Base-by-base conservation (phyloP, 23 tunicate genomes). In the Styela plicata region DNA sequence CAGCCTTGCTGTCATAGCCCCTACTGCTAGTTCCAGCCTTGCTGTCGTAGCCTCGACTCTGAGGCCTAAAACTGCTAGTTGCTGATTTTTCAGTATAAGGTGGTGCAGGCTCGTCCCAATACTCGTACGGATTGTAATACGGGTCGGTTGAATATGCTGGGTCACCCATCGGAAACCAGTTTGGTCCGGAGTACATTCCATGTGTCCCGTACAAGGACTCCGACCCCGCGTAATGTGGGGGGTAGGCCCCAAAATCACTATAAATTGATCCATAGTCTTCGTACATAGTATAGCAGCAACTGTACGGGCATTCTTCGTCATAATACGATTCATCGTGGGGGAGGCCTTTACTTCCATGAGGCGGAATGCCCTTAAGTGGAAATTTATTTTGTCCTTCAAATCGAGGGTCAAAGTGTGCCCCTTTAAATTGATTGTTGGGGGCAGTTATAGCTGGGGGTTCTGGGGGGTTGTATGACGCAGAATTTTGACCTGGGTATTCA, bases 111-210 rank as follows among this genome's bases (percentile, higher is more conserved):
- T 76, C 81, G 64, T 44, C 53, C 81, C 81, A 76, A 19, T 22
- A 53, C 31, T 76, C 66, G 64, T 76, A 76, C 64, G 81, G 64
- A 44, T 53, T 44, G 31, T 76, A 44, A 44, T 76, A 53, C 25
- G 64, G 64, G 64, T 76, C 64, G 2, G 27, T 1, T 23, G 81
- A 76, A 76, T 76, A 76, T 22, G 81, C 3, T 22, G 81, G 64
- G 27, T 76, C 81, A 21, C 81, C 81, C 81, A 76, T 22, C 0
- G 81, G 81, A 26, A 76, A 52, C 81, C 81, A 76, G 66, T 76
- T 76, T 21, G 81, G 64, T 1, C 81, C 81, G 10, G 78, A 24
- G 28, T 73, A 73, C 24, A 31, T 32, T 10, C 78, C 78, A 23
- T 16, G 18, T 0, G 24, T 17, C 17, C 71, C 71, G 17, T 66